Conservation (phyloP, 2,888 invertebrate species). For the Dexiosoma caninum region DNA sequence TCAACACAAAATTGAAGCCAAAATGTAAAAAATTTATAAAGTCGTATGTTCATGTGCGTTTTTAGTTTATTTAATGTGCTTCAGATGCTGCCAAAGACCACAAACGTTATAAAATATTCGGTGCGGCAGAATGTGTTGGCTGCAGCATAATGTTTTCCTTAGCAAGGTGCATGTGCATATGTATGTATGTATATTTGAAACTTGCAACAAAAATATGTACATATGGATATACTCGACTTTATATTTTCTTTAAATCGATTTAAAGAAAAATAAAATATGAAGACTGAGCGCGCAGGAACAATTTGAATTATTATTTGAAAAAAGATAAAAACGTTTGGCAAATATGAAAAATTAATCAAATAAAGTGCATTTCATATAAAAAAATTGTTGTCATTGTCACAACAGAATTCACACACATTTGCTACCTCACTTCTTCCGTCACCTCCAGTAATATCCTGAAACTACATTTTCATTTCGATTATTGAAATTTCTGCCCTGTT, state of each 20-base stretch:
- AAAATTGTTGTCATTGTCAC: conserved; percentile 33
- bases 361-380: conserved; percentile 63
- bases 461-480: conserved; percentile 42
- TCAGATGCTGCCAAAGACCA: conserved; percentile 45
- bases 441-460: not conserved
- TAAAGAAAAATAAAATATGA: not conserved
- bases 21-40: conserved; percentile 31
- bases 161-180: not conserved
- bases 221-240: conserved; percentile 14
- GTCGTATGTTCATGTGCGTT: not conserved
- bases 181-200: not conserved
- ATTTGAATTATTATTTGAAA: conserved; percentile 40
- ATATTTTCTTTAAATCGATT: not conserved
- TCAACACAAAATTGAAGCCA: conserved; percentile 22
- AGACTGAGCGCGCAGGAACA: not conserved
- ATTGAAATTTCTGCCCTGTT: conserved; percentile 33
- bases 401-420: not conserved
- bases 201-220: conserved; percentile 2
- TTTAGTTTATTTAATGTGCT: not conserved
- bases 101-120: conserved; percentile 24
- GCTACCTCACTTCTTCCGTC: not conserved
- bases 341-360: conserved; percentile 66
- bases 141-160: conserved; percentile 12
- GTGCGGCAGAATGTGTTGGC: not conserved
- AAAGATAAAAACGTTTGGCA: conserved; percentile 60